Percentiles rank a stretch among this genome's conserved stretches.
These are phyloP conservation scores for Erebia palarica DNA, from an alignment of 2,888 invertebrate species.

Conservation along the genomic window DNA sequence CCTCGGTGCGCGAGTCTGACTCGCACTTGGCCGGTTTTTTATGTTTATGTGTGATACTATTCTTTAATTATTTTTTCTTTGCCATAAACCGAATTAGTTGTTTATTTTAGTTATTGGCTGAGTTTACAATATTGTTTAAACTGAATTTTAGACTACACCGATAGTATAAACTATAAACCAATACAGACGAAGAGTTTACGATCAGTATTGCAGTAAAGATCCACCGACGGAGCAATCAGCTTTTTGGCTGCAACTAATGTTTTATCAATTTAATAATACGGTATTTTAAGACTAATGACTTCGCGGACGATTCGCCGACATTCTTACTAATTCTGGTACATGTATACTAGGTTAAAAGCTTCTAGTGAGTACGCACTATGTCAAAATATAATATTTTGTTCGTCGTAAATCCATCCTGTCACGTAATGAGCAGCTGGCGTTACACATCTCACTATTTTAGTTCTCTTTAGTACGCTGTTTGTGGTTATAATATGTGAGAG, in stretches of 20 bases:
- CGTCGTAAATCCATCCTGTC: constrained; percentile 15
- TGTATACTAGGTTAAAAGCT: constrained; percentile 7
- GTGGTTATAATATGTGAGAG: neutral
- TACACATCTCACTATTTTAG: constrained; percentile 34
- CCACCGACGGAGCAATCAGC: too few species aligned
- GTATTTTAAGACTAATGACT: neutral
- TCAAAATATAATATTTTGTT: constrained; percentile 13
- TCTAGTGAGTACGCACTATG: neutral
- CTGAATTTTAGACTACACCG: too few species aligned
- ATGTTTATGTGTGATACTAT: too few species aligned
- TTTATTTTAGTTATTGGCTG: too few species aligned
- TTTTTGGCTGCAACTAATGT: neutral
- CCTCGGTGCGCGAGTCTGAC: too few species aligned
- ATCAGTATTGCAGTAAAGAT: too few species aligned
- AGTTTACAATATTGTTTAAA: too few species aligned
- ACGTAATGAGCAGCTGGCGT: constrained; percentile 33
- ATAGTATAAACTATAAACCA: too few species aligned
- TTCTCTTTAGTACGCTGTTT: neutral
- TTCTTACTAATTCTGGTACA: neutral
- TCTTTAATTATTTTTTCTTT: too few species aligned
- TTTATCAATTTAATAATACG: neutral
- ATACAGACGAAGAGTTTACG: too few species aligned
- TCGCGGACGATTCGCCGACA: neutral
- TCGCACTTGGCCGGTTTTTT: too few species aligned
- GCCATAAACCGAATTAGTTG: too few species aligned